Evolutionary conservation across 2,113 vertebrate species (phyloP), one percentile per base, ranked within the genome.

Genomic region (Sceloporus undulatus): DNA sequence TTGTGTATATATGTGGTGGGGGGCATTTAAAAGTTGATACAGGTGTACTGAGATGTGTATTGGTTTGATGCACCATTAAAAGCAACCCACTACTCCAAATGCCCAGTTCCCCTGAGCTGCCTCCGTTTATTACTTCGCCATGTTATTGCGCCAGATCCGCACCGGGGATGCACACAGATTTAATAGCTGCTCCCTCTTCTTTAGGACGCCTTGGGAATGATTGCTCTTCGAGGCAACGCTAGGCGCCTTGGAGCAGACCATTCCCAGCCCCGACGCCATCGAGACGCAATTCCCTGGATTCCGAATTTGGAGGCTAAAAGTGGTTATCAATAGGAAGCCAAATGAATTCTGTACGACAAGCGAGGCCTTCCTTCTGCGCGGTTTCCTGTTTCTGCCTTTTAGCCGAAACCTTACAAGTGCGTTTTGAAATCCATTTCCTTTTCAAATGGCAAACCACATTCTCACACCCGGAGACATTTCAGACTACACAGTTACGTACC

Each of bases 11-110:
- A 52, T n/a, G n/a, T 52, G 54, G 7, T 79, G 13, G 27, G 48
- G 25, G 52, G 42, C 76, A 54, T 54, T 48, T 48, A 48, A 90
- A 73, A 81, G 85, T 94, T 92, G 93, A 93, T 19, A 65, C 21
- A 23, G 77, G 52, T 5, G 3, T 4, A 87, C 16, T 29, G 73
- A n/a, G 18, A 54, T 2, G n/a, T 56, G 34, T 87, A 65, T 23
- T 54, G 6, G 3, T 16, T 52, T 52, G 25, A 48, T 74, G 27
- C 38, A 27, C 71, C 38, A n/a, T 87, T 82, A 76, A 82, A 82
- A 82, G 25, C 65, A 75, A 38, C 80, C 34, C 73, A 25, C 42
- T 7, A 5, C 21, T 54, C 29, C 34, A 21, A 82, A 66, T 42
- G 34, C n/a, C 48, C 34, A 52, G 56, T 8, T 29, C 74, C 62